Percentiles rank a stretch among this genome's conserved stretches.
phyloP scores from a whole-genome alignment of 2,797 vertebrate genomes.

The Prunella strophiata region DNA sequence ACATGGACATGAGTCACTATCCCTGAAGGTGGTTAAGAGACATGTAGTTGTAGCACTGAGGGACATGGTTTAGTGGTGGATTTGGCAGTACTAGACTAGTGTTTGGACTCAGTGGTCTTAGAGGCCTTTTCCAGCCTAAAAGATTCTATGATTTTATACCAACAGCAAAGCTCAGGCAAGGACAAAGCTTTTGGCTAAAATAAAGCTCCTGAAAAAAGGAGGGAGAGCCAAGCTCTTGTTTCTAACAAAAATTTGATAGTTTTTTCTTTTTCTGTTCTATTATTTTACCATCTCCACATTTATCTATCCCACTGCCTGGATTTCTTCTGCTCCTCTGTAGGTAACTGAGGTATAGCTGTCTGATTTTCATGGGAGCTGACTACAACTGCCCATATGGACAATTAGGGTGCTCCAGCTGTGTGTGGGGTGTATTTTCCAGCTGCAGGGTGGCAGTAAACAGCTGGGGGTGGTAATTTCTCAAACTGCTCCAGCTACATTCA shows the following conservation, averaged over 20 bases:
- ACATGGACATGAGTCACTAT: background rate
- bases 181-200: background rate
- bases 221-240: background rate
- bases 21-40: background rate
- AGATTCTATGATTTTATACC: background rate
- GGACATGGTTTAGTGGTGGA: background rate
- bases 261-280: background rate
- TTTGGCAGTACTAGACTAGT: background rate
- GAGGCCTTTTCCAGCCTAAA: background rate
- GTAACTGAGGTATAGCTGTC: background rate
- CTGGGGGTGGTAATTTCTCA: background rate
- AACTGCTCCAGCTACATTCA: background rate
- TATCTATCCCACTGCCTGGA: background rate
- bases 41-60: background rate
- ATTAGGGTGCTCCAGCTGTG: constrained; percentile 9
- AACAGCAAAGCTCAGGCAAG: background rate
- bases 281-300: background rate
- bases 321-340: background rate
- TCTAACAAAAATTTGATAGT: background rate
- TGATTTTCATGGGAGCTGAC: background rate
- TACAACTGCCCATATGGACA: background rate
- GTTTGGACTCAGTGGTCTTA: background rate
- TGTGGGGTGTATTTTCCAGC: background rate
- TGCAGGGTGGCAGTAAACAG: background rate
- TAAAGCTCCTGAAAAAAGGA: background rate